These are phyloP conservation scores for Anabacerthia variegaticeps DNA, from an alignment of 2,797 vertebrate species.

Conservation along the genomic window DNA sequence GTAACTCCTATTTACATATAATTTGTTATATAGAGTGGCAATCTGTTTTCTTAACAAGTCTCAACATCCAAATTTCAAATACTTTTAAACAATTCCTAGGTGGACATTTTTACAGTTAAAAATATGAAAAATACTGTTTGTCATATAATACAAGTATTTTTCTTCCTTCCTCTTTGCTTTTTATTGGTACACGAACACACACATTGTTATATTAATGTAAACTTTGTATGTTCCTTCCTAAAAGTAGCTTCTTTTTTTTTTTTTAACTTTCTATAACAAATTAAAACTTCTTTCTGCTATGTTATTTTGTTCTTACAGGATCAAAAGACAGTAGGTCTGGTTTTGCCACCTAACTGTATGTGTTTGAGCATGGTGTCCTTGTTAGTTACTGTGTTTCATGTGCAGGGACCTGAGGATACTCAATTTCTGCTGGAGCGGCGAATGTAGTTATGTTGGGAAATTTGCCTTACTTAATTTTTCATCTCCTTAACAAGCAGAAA, in stretches of 20 bases:
- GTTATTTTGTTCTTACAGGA: not conserved
- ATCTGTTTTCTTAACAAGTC: not conserved
- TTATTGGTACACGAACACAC: not conserved
- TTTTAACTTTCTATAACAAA: not conserved
- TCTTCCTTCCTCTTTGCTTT: not conserved
- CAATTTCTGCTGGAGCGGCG: not conserved
- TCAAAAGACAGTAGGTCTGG: not conserved
- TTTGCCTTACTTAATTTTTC: not conserved
- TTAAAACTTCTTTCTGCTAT: not conserved
- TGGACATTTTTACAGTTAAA: not conserved
- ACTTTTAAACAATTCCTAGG: not conserved
- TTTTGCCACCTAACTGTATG: not conserved
- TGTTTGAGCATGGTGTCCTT: not conserved
- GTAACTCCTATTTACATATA: not conserved
- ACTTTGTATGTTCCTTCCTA: not conserved
- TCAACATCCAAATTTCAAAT: not conserved
- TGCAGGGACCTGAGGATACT: not conserved
- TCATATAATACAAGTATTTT: not conserved
- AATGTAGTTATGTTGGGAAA: not conserved
- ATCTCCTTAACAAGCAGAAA: not conserved
- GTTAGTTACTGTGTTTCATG: not conserved
- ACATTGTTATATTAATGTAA: not conserved
- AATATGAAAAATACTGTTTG: not conserved
- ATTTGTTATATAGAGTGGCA: not conserved
- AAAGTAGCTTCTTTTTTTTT: not conserved